These are phyloP conservation scores for Ptychodera flava DNA, from an alignment of 35 echinoderm and acorn worm species.

Conservation along the genomic window DNA sequence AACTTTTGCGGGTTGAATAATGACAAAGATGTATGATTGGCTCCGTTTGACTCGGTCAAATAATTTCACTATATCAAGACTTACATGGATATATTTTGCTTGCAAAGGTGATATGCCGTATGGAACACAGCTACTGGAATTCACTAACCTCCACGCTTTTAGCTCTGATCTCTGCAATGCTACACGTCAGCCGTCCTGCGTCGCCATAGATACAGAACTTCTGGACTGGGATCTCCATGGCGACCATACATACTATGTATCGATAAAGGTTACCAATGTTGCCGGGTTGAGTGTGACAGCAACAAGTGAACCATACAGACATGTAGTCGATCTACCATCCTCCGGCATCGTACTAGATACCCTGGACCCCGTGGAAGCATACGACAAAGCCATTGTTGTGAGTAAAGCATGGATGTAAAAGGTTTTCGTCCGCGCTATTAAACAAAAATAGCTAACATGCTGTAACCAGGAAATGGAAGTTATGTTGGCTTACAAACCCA, in stretches of 20 bases:
- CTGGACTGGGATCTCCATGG: conserved; percentile 44
- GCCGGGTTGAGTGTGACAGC: conserved; percentile 19
- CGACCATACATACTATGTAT: conserved; percentile 42
- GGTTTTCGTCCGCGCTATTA: too few species aligned
- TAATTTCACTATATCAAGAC: too few species aligned
- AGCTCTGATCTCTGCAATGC: not conserved
- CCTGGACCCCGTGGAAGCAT: not conserved
- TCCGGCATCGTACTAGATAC: conserved; percentile 31
- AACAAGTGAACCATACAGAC: conserved; percentile 24
- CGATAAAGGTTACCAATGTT: conserved; percentile 25
- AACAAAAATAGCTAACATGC: too few species aligned
- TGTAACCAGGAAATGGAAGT: too few species aligned
- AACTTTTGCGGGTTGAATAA: too few species aligned
- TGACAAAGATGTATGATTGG: too few species aligned
- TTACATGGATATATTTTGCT: too few species aligned
- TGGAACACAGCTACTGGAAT: not conserved
- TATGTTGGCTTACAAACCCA: too few species aligned
- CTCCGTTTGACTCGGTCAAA: too few species aligned
- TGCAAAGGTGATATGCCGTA: not conserved
- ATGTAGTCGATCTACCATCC: conserved; percentile 2
- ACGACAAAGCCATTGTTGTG: not conserved
- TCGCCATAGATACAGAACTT: not conserved
- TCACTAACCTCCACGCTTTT: not conserved
- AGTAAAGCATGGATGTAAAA: too few species aligned
- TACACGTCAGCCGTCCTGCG: not conserved